Evolutionary conservation across 2,113 vertebrate species (phyloP).

Genomic region (Neogale vison): DNA sequence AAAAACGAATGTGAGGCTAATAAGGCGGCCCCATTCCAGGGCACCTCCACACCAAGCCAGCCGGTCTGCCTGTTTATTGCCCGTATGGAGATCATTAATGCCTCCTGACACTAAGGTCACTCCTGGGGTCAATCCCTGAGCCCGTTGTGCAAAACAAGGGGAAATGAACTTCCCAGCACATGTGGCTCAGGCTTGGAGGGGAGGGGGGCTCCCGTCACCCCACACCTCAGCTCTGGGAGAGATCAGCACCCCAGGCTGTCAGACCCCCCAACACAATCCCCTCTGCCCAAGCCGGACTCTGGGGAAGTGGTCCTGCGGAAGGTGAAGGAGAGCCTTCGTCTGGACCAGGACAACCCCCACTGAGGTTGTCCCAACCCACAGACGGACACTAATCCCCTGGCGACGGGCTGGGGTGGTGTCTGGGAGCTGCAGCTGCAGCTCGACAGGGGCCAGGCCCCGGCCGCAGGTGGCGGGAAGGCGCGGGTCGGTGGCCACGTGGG

Average conservation of each 20-base stretch:
- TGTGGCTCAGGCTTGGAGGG: conserved; percentile 70
- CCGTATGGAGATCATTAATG: conserved; percentile 84
- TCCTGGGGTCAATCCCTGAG: conserved; percentile 77
- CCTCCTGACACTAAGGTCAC: conserved; percentile 81
- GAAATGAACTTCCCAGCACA: conserved; percentile 83
- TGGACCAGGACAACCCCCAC: conserved; percentile 69
- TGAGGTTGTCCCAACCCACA: conserved; percentile 66
- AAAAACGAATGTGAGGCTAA: conserved; percentile 70
- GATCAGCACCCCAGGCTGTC: conserved; percentile 51
- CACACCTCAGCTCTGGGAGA: conserved; percentile 61
- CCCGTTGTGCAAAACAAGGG: conserved; percentile 77
- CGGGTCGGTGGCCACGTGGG: conserved; percentile 55
- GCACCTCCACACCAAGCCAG: conserved; percentile 74
- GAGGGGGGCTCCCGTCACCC: conserved; percentile 57
- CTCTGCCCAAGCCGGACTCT: neutral
- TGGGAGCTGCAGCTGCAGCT: conserved; percentile 78
- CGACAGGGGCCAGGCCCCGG: conserved; percentile 61
- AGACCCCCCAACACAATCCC: conserved; percentile 41
- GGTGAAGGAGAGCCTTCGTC: conserved; percentile 31
- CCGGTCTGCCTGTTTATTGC: conserved; percentile 80
- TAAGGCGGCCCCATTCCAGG: conserved; percentile 74
- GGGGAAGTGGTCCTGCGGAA: neutral
- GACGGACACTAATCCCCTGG: conserved; percentile 80
- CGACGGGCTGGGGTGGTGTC: conserved; percentile 73
- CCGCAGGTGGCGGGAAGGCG: conserved; percentile 63